These are phyloP conservation scores for Caenorhabditis elegans DNA, from an alignment of 1,140 invertebrate genomes.

Conservation along the genomic window WBcel235 BX284603.4:10260001-10260500, in stretches of 20 bases:
- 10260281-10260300: conserved; percentile 41
- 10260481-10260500: too few species aligned
- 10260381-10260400: too few species aligned
- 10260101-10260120: background rate
- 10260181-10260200: conserved; percentile 1
- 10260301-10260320: background rate
- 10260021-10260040: conserved; percentile 12
- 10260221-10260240: conserved; percentile 36
- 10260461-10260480: too few species aligned
- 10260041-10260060: background rate
- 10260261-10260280: conserved; percentile 36
- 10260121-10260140: too few species aligned
- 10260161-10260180: too few species aligned
- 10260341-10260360: too few species aligned
- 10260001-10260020: conserved; percentile 18
- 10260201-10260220: conserved; percentile 13
- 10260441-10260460: too few species aligned
- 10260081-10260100: background rate
- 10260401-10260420: too few species aligned
- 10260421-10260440: too few species aligned
- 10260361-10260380: too few species aligned
- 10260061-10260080: background rate
- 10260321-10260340: too few species aligned
- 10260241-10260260: conserved; percentile 44
- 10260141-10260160: too few species aligned